Evolutionary conservation across 2,888 invertebrate genomes (phyloP), one percentile per base, ranked within the genome.

Genomic region (Zaprionus lineosus): DNA sequence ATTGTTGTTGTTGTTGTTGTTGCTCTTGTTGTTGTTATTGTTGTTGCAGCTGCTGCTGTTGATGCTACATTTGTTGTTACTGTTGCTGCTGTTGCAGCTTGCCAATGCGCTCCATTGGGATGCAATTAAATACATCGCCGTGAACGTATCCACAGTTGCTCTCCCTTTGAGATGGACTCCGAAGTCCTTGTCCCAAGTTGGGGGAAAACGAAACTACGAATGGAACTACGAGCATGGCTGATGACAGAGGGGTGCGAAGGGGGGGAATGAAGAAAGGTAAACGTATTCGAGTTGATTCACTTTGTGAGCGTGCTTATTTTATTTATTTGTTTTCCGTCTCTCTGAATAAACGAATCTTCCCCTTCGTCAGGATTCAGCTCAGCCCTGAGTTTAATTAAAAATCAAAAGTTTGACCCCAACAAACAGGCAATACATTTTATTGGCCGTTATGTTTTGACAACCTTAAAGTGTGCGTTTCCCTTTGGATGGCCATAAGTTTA

Each of bases 121-220:
- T 70, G 81, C 84, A 84, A 78, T 78, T 78, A 78, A 83, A 69
- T 76, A 62, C 59, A 73, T 24, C 53, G 65, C 48, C 50, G 61
- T 52, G 63, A 59, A 62, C 69, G 71, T 60, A 60, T 50, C 56
- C 59, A 51, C 14, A 12, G 37, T 47, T 29, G 11, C 36, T 8
- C 29, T 53, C 14, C 56, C 60, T 57, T 72, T 60, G 58, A 52
- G 11, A 44, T 43, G 29, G 7, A 53, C n/a, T n/a, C n/a, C n/a
- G n/a, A n/a, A n/a, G n/a, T n/a, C n/a, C n/a, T n/a, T n/a, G n/a
- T n/a, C n/a, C n/a, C n/a, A n/a, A n/a, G 55, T 37, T 50, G 21
- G 28, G 14, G 47, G n/a, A 40, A 2, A 8, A 15, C 16, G 15
- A 34, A n/a, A n/a, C n/a, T n/a, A n/a, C n/a, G n/a, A n/a, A n/a